Base-by-base conservation (phyloP, 2,888 invertebrate genomes). In the Melinaea menophilus region DNA sequence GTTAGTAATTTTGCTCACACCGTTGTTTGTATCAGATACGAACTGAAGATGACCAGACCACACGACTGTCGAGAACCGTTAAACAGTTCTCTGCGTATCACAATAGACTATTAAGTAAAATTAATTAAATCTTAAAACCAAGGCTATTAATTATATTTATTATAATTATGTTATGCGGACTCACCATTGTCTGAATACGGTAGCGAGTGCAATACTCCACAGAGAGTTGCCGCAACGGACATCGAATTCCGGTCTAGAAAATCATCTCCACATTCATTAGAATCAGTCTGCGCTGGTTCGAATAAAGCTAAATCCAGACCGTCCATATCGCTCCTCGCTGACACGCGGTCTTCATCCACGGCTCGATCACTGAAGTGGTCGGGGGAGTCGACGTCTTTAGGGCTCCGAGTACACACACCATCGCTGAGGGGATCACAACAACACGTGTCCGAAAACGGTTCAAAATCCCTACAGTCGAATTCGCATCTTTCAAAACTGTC, bases 301-400 rank as follows among this genome's bases (percentile, higher is more conserved):
- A 94, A 94, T 72, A 94, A 83, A 68, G 93, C 90, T 77, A 94
- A 86, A 84, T 94, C 94, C 72, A 94, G 86, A 68, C 94, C 93
- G 71, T 94, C 94, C 92, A 94, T 92, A 81, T 94, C 94, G 79
- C 91, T 91, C 45, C 90, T 80, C 56, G 89, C 82, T 59, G 92
- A 88, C 34, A 82, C 81, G 58, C 84, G 84, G 71, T 91, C 91
- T 58, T 87, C 89, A 46, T 90, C 88, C 45, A 79, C 82, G 62
- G 75, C 77, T 69, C 79, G 77, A 62, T 87, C 85, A 77, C 86
- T 82, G 75, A 90, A 87, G 74, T 88, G 76, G 75, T 90, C 90
- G 33, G 90, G 89, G 51, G 90, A 90, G 62, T 90, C 90, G 45
- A 89, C 90, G 73, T 88, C 84, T 69, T 90, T 90, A 13, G 91